These are phyloP conservation scores for Zygogramma bicolorata DNA, from an alignment of 2,888 invertebrate species.

Conservation along the genomic window DNA sequence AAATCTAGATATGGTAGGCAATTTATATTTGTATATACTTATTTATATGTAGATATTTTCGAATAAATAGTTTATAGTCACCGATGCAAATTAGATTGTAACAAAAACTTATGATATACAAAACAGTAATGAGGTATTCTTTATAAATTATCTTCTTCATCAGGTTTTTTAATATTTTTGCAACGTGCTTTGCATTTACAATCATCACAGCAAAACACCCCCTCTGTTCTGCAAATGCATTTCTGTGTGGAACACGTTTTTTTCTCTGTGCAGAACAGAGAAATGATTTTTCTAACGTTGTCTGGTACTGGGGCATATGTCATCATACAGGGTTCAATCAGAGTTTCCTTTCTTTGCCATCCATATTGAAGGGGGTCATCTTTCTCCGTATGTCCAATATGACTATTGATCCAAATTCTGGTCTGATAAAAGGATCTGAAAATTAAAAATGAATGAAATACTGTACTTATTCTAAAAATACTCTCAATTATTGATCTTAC, in stretches of 20 bases:
- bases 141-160: background rate
- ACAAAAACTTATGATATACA: background rate
- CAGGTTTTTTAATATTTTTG: background rate
- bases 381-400: slow-evolving; percentile 1
- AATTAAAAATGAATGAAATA: slow-evolving; percentile 6
- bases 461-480: background rate
- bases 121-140: background rate
- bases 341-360: background rate
- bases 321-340: background rate
- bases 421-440: slow-evolving; percentile 6
- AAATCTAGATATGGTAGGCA: slow-evolving; percentile 6
- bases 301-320: background rate
- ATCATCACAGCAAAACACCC: background rate
- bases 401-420: slow-evolving; percentile 6
- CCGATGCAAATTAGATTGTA: background rate
- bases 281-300: background rate
- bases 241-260: background rate
- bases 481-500: background rate
- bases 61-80: background rate
- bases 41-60: background rate
- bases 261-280: background rate
- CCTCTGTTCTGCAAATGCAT: background rate
- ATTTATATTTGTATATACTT: background rate
- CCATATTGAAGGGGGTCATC: background rate
- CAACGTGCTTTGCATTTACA: background rate